These are phyloP conservation scores for Tortricodes alternella DNA, from an alignment of 2,888 invertebrate species.

Conservation along the genomic window DNA sequence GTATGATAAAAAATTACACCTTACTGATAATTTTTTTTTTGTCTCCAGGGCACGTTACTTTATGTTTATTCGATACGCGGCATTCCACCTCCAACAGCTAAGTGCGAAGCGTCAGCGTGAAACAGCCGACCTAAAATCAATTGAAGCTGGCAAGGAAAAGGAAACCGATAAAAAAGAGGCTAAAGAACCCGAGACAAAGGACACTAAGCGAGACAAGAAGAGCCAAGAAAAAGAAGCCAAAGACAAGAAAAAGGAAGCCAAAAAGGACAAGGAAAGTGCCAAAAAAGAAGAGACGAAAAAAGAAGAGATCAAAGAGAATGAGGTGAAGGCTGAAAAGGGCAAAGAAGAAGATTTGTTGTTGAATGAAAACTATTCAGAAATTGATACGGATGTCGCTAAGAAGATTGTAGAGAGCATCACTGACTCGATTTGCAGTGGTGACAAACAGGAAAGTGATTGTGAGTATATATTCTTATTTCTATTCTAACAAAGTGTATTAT, in stretches of 20 bases:
- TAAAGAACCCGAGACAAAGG: slow-evolving; percentile 49
- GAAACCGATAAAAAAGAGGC: slow-evolving; percentile 55
- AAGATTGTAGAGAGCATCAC: slow-evolving; percentile 95
- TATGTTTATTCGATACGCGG: slow-evolving; percentile 97
- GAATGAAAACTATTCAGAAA: slow-evolving; percentile 76
- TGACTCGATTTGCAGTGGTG: slow-evolving; percentile 88
- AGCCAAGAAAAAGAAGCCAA: slow-evolving; percentile 57
- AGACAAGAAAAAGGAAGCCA: slow-evolving; percentile 46
- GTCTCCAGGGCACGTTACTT: slow-evolving; percentile 89
- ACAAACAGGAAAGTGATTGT: slow-evolving; percentile 86
- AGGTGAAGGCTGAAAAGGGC: slow-evolving; percentile 45
- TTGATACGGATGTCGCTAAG: slow-evolving; percentile 93
- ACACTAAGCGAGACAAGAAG: slow-evolving; percentile 47
- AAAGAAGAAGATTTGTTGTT: slow-evolving; percentile 65
- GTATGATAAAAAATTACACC: no score
- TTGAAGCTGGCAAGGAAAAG: slow-evolving; percentile 63
- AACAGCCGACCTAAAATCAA: slow-evolving; percentile 62
- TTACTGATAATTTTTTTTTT: slow-evolving; percentile 1
- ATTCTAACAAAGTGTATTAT: neutral
- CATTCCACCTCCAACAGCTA: slow-evolving; percentile 95
- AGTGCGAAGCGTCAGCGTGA: slow-evolving; percentile 86
- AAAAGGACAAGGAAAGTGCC: slow-evolving; percentile 46
- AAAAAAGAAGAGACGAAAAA: slow-evolving; percentile 42
- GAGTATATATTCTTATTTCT: slow-evolving; percentile 42
- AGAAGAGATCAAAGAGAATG: slow-evolving; percentile 45